Evolutionary conservation across 2,797 vertebrate genomes (phyloP), one percentile per base, ranked within the genome.

Genomic region (Lateolabrax maculatus): DNA sequence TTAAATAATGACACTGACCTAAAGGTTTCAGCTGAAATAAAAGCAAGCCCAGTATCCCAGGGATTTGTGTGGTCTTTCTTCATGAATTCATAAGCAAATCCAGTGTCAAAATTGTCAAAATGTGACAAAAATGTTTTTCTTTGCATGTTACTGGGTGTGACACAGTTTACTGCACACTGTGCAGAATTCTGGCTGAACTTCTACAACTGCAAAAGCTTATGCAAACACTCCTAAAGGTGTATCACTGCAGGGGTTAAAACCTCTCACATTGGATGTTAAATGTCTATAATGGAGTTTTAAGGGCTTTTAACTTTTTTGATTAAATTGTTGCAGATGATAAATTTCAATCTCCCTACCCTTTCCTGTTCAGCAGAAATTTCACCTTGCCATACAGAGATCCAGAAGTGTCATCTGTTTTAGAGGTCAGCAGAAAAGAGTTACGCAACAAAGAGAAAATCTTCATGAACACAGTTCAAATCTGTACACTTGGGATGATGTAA

Each of bases 291-390:
- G 56, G 72, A 75, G 76, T 83, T 86, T 83, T 23, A 75, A 25
- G 65, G 72, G 37, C 51, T 71, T 62, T 85, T 63, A 79, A 87
- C 66, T 72, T 77, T 75, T 25, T 46, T 67, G 58, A 89, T 85
- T 75, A 83, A 75, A 80, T 64, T 52, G 70, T 57, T 80, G n/a
- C 64, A 62, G 15, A 19, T 73, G 63, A 77, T 84, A 82, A 56
- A 81, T 77, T 77, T 61, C 21, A 61, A 77, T 84, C 51, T 75
- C 27, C n/a, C 56, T 71, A n/a, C 39, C 21, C 68, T 60, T 73
- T 62, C 51, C n/a, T 55, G 9, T 74, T 66, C 63, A 84, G 80
- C 71, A 83, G 61, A 83, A 75, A 80, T 58, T 53, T 84, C 84
- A 78, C 78, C 70, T 83, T 75, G 46, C 65, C 3, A 60, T 19